Conservation (phyloP, 2,888 invertebrate species). For the Lathronympha strigana region DNA sequence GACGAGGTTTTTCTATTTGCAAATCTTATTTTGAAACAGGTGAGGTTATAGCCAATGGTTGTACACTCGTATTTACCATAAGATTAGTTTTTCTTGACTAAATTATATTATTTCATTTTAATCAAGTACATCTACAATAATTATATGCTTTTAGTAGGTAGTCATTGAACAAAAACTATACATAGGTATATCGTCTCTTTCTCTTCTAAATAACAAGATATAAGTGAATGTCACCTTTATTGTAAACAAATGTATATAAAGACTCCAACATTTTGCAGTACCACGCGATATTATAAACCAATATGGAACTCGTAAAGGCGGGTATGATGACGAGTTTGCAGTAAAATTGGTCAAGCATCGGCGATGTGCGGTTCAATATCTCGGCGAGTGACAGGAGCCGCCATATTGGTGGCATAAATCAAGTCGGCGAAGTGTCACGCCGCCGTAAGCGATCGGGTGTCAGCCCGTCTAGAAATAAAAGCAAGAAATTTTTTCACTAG, state of each 20-base stretch:
- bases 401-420: conserved; percentile 84
- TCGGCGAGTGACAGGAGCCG: conserved; percentile 74
- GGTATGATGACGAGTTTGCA: conserved; percentile 24
- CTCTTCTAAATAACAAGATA: no score
- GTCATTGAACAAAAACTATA: no score
- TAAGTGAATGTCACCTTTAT: no score
- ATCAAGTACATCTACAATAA: no score
- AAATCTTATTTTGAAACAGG: no score
- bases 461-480: conserved; percentile 79
- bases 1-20: no score
- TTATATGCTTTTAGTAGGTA: no score
- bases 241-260: neutral
- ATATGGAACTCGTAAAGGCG: neutral
- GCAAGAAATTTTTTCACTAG: conserved; percentile 75
- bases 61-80: no score
- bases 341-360: conserved; percentile 51
- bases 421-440: conserved; percentile 77
- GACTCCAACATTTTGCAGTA: neutral
- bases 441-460: conserved; percentile 82
- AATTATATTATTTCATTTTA: no score
- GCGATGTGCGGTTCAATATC: conserved; percentile 76
- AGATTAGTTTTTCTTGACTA: no score
- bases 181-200: no score
- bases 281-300: neutral
- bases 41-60: no score